These are phyloP conservation scores for Caenorhabditis remanei DNA, from an alignment of 1,140 invertebrate genomes.

Conservation along the genomic window DNA sequence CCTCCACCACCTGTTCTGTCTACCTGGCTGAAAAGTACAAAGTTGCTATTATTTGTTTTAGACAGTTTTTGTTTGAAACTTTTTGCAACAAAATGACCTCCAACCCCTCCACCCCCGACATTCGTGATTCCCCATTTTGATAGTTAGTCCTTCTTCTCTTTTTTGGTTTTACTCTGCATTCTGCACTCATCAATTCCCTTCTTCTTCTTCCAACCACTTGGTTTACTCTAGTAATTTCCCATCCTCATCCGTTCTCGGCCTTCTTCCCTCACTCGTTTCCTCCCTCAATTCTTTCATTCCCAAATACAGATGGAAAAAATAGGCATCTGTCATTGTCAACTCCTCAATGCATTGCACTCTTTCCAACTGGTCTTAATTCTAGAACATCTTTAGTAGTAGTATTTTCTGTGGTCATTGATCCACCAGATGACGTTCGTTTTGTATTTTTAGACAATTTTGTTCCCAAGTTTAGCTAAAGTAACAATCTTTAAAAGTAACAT, in stretches of 20 bases:
- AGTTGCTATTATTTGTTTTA: background rate
- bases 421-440: background rate
- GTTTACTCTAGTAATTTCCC: conserved; percentile 36
- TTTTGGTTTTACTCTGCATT: background rate
- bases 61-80: background rate
- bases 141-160: background rate
- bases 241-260: conserved; percentile 25
- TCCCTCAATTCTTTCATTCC: background rate
- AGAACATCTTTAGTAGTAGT: conserved; percentile 5
- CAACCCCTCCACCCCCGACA: too few species aligned
- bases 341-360: conserved; percentile 45
- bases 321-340: conserved; percentile 42
- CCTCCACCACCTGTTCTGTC: background rate
- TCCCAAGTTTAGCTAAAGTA: background rate
- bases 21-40: conserved; percentile 32
- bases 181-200: background rate
- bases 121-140: background rate
- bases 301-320: conserved; percentile 29
- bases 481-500: background rate
- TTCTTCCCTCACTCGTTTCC: background rate
- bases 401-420: conserved; percentile 6
- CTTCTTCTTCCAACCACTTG: background rate
- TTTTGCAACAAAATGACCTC: background rate
- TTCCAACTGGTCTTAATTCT: background rate
- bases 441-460: conserved; percentile 8